phyloP scores from a whole-genome alignment of 2,113 vertebrate species.

The Panurus biarmicus region DNA sequence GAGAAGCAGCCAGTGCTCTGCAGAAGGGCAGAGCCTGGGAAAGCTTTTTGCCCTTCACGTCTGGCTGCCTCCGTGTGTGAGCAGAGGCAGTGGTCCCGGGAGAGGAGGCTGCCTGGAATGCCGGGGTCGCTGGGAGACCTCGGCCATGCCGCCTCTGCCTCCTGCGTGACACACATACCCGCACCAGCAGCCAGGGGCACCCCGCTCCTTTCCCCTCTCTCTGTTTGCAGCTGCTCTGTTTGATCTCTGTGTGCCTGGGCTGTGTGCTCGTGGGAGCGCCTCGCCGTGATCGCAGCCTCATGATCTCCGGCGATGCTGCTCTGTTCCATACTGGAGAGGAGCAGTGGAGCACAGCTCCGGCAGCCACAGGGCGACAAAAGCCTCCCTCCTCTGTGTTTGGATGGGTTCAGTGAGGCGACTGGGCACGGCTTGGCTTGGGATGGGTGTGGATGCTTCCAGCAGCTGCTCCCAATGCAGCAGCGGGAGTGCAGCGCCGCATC shows the following conservation, averaged over 20 bases:
- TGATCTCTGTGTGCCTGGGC: slow-evolving; percentile 59
- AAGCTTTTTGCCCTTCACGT: slow-evolving; percentile 77
- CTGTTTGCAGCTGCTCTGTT: slow-evolving; percentile 49
- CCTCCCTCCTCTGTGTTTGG: background rate
- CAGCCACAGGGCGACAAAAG: background rate
- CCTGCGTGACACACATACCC: slow-evolving; percentile 1
- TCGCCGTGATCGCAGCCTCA: slow-evolving; percentile 27
- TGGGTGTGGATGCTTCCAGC: background rate
- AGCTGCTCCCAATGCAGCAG: background rate
- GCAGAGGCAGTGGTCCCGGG: slow-evolving; percentile 43
- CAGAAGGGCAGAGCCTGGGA: slow-evolving; percentile 33
- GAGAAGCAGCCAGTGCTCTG: background rate
- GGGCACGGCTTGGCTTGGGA: background rate
- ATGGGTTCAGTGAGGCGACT: background rate
- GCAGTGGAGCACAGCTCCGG: slow-evolving; percentile 7
- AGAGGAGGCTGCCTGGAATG: slow-evolving; percentile 66
- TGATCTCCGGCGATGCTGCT: background rate
- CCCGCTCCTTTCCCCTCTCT: background rate
- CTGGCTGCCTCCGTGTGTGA: slow-evolving; percentile 69
- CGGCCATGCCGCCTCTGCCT: slow-evolving; percentile 15
- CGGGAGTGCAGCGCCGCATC: background rate
- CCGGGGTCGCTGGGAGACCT: slow-evolving; percentile 38
- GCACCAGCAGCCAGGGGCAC: background rate
- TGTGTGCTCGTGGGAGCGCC: background rate
- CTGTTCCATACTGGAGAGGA: background rate